Evolutionary conservation across 2,888 invertebrate species (phyloP).

Genomic region (Polydrusus tereticollis): DNA sequence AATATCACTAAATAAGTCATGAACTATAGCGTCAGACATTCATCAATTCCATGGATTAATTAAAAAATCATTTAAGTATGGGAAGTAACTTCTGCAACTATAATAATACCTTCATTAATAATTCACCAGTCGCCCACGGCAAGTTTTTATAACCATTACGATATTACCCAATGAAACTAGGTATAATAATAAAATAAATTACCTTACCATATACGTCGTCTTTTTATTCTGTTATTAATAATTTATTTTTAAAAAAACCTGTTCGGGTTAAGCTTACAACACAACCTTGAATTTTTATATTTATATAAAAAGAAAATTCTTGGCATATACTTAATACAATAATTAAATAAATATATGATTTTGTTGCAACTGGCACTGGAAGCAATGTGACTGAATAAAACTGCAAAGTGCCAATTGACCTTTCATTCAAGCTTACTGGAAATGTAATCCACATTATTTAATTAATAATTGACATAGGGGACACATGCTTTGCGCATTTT

Average conservation of each 20-base stretch:
- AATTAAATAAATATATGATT: neutral
- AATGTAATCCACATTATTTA: slow-evolving; percentile 7
- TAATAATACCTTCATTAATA: slow-evolving; percentile 4
- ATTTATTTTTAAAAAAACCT: slow-evolving; percentile 19
- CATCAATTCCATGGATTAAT: neutral
- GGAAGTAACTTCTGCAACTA: neutral
- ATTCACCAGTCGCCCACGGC: slow-evolving; percentile 17
- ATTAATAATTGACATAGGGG: slow-evolving; percentile 1
- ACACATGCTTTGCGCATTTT: neutral
- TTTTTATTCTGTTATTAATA: slow-evolving; percentile 22
- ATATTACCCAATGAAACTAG: slow-evolving; percentile 19
- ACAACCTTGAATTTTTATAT: slow-evolving; percentile 2
- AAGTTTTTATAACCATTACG: slow-evolving; percentile 16
- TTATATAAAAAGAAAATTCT: slow-evolving; percentile 3
- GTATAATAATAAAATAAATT: slow-evolving; percentile 28
- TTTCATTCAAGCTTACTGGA: slow-evolving; percentile 4
- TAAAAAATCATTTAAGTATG: neutral
- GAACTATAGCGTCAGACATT: neutral
- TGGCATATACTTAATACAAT: neutral
- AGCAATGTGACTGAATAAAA: slow-evolving; percentile 12
- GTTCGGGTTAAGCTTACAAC: slow-evolving; percentile 1
- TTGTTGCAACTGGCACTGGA: neutral
- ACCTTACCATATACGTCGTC: slow-evolving; percentile 21
- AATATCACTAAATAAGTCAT: too few relatives aligned
- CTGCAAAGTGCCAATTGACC: slow-evolving; percentile 17